Conservation (phyloP, 2,113 vertebrate genomes). For the Ammodytes marinus region DNA sequence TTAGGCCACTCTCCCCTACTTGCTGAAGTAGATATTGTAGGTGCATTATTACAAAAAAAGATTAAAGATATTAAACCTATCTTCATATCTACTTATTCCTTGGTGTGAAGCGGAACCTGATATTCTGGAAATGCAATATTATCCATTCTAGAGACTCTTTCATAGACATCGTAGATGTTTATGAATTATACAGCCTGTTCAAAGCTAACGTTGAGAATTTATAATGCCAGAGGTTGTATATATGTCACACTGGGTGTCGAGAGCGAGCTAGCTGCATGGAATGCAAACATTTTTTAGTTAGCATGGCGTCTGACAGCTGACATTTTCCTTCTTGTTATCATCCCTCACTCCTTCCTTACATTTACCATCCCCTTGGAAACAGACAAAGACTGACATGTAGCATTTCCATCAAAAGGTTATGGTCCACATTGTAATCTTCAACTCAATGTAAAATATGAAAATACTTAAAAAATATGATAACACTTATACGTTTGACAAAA, state of each 20-base stretch:
- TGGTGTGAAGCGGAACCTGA: not conserved
- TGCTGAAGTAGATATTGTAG: not conserved
- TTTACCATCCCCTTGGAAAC: constrained; percentile 44
- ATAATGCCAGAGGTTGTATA: not conserved
- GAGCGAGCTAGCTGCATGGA: not conserved
- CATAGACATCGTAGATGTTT: not conserved
- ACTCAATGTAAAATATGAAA: not conserved
- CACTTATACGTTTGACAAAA: not conserved
- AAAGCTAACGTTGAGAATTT: not conserved
- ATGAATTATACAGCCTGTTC: not conserved
- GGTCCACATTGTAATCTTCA: not conserved
- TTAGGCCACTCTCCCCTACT: not conserved
- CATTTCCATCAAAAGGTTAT: constrained; percentile 17
- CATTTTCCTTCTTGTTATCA: constrained; percentile 44
- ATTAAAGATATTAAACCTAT: not conserved
- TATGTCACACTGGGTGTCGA: not conserved
- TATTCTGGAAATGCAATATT: not conserved
- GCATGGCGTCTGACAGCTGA: constrained; percentile 30
- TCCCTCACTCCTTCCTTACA: constrained; percentile 5
- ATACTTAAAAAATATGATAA: not conserved
- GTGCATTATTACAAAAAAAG: not conserved
- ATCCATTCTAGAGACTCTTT: not conserved
- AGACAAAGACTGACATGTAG: constrained; percentile 3
- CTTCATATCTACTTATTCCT: not conserved
- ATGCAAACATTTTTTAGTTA: constrained; percentile 7